Percentiles rank a stretch among this genome's conserved stretches.
Evolutionary conservation across 2,113 vertebrate species (phyloP).

Genomic region (Eptesicus fuscus): DNA sequence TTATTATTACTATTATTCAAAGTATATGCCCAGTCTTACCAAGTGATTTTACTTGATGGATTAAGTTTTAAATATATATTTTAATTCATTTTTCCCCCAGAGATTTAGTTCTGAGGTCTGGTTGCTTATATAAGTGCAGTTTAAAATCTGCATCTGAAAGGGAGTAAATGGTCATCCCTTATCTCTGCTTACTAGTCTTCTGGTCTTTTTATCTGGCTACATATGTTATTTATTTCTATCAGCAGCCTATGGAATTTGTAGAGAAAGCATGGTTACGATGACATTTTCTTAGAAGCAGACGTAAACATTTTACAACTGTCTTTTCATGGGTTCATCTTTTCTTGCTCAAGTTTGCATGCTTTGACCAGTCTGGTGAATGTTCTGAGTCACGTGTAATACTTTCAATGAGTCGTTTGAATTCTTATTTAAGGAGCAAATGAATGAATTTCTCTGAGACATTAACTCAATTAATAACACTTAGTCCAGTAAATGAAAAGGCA

Average conservation of each 20-base stretch:
- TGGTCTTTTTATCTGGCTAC: background rate
- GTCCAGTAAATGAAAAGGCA: background rate
- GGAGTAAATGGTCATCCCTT: background rate
- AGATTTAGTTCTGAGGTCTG: background rate
- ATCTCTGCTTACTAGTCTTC: background rate
- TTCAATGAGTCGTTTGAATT: background rate
- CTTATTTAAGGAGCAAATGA: background rate
- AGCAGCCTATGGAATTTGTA: background rate
- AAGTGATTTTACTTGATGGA: background rate
- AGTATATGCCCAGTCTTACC: background rate
- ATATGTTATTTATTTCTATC: background rate
- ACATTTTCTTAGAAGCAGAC: background rate
- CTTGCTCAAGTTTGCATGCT: background rate
- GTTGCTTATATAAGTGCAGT: background rate
- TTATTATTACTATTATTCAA: background rate
- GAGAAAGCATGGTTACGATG: background rate
- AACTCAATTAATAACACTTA: background rate
- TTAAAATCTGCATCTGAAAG: background rate
- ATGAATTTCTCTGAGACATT: background rate
- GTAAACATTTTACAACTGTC: background rate
- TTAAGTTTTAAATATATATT: background rate
- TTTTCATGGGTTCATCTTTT: background rate
- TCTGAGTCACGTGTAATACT: background rate
- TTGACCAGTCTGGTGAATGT: background rate
- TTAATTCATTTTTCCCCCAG: background rate